Evolutionary conservation across 2,888 invertebrate genomes (phyloP), one percentile per base, ranked within the genome.

Genomic region (Frankliniella fusca): DNA sequence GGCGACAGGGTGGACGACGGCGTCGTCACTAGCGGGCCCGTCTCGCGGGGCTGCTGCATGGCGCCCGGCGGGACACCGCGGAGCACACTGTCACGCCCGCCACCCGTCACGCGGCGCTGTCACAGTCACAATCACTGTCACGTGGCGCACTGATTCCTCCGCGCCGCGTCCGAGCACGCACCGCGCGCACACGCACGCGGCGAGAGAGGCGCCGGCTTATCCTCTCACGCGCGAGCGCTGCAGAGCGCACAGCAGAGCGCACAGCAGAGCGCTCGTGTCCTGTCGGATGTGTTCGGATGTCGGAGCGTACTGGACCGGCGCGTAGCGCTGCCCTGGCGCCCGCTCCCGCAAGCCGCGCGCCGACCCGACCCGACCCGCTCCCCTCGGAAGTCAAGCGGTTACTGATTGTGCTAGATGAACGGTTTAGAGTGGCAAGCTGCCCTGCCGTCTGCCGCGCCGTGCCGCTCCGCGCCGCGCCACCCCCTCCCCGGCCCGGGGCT

Each of bases 361-460:
- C 70, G 70, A 27, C 70, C 70, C 70, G 23, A 76, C 61, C 61
- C 61, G 61, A 61, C 61, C 61, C 61, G 61, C 70, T 76, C 70
- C 27, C 27, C 70, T 76, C 70, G 70, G 70, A 76, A 76, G 70
- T 76, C 70, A 76, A 76, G 70, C 70, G 70, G 70, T 76, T 76
- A 76, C 70, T 76, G 70, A 76, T 76, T 76, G 70, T 76, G 70
- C 70, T 76, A 76, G 70, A 76, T 76, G 70, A 76, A 76, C 70
- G 70, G 70, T 76, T 76, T 76, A 76, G 70, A 76, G 70, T 76
- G 27, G 70, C 70, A 76, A n/a, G 70, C 70, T 61, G 61, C n/a
- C 20, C 61, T 61, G n/a, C 61, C 38, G 23, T 10, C 70, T n/a
- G 70, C 70, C 70, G 23, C n/a, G 23, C 70, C 70, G 70, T 23